These are phyloP conservation scores for Hydrotaea diabolus DNA, from an alignment of 2,888 invertebrate species.

Conservation along the genomic window DNA sequence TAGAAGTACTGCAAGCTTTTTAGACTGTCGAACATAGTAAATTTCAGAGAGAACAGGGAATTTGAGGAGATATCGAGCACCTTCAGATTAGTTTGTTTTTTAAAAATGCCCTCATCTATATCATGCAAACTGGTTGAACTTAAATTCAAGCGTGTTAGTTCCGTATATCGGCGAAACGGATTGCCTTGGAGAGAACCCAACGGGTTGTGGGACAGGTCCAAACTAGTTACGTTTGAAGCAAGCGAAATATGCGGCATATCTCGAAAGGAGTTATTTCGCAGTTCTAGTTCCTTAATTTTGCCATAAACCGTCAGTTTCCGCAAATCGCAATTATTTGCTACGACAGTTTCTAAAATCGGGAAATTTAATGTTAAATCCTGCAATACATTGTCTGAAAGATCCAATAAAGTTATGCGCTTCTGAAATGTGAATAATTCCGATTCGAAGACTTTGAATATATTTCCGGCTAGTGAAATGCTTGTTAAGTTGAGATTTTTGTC, in stretches of 20 bases:
- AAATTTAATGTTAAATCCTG: slow-evolving; percentile 77
- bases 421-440: slow-evolving; percentile 76
- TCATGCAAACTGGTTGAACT: slow-evolving; percentile 76
- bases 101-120: slow-evolving; percentile 76
- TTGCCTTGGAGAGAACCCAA: slow-evolving; percentile 76
- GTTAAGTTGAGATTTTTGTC: slow-evolving; percentile 76
- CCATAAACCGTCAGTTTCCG: slow-evolving; percentile 76
- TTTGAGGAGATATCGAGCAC: slow-evolving; percentile 77
- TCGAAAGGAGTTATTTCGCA: slow-evolving; percentile 77
- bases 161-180: slow-evolving; percentile 75
- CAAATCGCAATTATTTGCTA: slow-evolving; percentile 76
- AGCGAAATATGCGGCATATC: slow-evolving; percentile 77
- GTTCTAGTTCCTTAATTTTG: slow-evolving; percentile 74
- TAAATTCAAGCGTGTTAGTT: slow-evolving; percentile 75
- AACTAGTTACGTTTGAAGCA: slow-evolving; percentile 75
- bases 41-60: slow-evolving; percentile 76
- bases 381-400: slow-evolving; percentile 77
- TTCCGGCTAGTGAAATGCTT: slow-evolving; percentile 74
- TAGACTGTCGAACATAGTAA: slow-evolving; percentile 76
- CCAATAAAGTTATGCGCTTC: slow-evolving; percentile 72
- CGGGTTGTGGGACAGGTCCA: slow-evolving; percentile 77
- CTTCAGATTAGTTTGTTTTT: slow-evolving; percentile 76
- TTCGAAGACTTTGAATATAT: slow-evolving; percentile 74
- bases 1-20: slow-evolving; percentile 78
- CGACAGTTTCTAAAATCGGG: slow-evolving; percentile 71